phyloP scores from a whole-genome alignment of 2,888 invertebrate species.

The Aspidiotus destructor region DNA sequence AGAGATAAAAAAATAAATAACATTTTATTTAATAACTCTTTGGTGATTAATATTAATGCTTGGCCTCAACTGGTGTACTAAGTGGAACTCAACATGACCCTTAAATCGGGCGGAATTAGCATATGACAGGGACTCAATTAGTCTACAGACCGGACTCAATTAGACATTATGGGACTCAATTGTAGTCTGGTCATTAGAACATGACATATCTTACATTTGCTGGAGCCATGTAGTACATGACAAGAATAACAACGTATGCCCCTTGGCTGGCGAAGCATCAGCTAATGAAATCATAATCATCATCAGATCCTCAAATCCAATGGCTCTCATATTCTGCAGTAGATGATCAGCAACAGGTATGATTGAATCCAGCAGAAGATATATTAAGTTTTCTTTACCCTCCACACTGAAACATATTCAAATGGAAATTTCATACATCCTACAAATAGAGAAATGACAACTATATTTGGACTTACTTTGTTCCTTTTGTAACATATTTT shows the following conservation, averaged over 20 bases:
- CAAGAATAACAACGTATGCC: conserved; percentile 64
- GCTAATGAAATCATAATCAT: conserved; percentile 72
- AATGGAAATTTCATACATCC: neutral
- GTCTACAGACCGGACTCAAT: no score
- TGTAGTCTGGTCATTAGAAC: no score
- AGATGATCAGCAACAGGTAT: conserved; percentile 58
- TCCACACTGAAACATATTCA: conserved; percentile 14
- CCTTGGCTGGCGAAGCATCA: conserved; percentile 69
- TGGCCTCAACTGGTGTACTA: no score
- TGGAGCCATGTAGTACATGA: conserved; percentile 22
- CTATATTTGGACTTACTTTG: conserved; percentile 26
- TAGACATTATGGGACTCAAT: neutral
- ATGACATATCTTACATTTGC: conserved; percentile 14
- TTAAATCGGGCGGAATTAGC: no score
- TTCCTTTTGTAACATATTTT: conserved; percentile 32
- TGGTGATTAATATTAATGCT: no score
- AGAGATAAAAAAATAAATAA: no score
- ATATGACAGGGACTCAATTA: no score
- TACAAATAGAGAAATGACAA: neutral
- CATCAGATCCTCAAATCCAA: conserved; percentile 69
- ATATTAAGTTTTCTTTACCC: conserved; percentile 50
- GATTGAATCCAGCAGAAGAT: conserved; percentile 59
- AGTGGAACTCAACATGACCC: no score
- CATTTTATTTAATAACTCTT: no score
- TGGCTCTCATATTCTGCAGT: conserved; percentile 50